Conservation (phyloP, 2,113 vertebrate species). For the Python bivittatus region DNA sequence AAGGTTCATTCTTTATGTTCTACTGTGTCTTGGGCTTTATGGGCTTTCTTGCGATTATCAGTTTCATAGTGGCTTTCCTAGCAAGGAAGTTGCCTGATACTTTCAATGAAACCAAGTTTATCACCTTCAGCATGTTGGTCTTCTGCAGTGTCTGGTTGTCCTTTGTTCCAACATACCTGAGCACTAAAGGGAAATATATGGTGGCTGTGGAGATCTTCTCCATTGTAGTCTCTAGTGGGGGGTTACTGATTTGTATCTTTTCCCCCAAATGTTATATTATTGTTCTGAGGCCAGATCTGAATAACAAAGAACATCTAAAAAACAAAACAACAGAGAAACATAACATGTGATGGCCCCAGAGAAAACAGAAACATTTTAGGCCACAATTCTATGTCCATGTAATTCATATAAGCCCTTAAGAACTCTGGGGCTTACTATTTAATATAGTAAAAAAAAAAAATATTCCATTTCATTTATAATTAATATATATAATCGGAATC, state of each 20-base stretch:
- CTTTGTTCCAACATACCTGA: not conserved
- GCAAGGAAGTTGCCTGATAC: not conserved
- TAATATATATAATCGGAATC: not conserved
- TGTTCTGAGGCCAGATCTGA: not conserved
- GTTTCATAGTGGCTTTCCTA: not conserved
- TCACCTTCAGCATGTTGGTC: too few relatives aligned
- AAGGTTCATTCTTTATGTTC: not conserved
- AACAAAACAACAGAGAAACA: not conserved
- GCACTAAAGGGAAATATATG: not conserved
- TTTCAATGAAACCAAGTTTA: not conserved
- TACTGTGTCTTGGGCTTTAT: not conserved
- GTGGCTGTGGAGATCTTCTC: conserved; percentile 1
- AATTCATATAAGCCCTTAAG: not conserved
- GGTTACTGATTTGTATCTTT: not conserved
- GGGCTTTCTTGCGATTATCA: not conserved
- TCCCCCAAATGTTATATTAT: not conserved
- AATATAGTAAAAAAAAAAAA: not conserved
- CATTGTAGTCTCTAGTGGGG: not conserved
- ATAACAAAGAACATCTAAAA: not conserved
- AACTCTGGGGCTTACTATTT: not conserved
- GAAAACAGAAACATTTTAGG: not conserved
- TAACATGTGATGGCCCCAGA: not conserved
- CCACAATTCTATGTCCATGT: not conserved
- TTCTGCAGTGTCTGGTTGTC: not conserved
- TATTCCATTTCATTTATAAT: not conserved